These are phyloP conservation scores for Sorex fumeus DNA, from an alignment of 2,113 vertebrate species.

Conservation along the genomic window DNA sequence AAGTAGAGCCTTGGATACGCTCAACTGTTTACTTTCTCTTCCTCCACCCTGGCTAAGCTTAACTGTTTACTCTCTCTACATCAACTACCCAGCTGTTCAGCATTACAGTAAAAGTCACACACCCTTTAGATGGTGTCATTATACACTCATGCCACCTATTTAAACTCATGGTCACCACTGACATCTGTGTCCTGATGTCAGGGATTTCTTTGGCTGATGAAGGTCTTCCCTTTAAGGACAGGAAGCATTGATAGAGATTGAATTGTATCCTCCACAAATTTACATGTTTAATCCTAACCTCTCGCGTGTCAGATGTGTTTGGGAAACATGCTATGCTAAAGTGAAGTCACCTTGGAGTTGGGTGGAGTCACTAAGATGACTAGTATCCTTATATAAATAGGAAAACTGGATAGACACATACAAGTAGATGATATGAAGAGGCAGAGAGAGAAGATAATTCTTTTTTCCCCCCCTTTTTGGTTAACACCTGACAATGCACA, in stretches of 20 bases:
- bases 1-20: constrained; percentile 2
- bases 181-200: background rate
- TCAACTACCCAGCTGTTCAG: constrained; percentile 25
- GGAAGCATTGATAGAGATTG: background rate
- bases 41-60: too few relatives aligned
- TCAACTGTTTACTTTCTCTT: constrained; percentile 38
- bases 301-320: background rate
- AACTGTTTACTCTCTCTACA: too few relatives aligned
- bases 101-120: constrained; percentile 13
- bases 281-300: background rate
- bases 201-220: background rate
- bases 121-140: constrained; percentile 19
- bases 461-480: too few relatives aligned
- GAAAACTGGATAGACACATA: background rate
- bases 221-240: background rate
- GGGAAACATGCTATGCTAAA: background rate
- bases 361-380: too few relatives aligned
- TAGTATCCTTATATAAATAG: background rate
- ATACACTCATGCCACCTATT: background rate
- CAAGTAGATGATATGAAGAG: background rate
- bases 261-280: background rate
- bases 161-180: background rate
- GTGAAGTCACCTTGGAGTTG: background rate
- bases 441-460: background rate
- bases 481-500: too few relatives aligned